Evolutionary conservation across 1,140 invertebrate genomes (phyloP).

Genomic region (Drosophila subobscura): DNA sequence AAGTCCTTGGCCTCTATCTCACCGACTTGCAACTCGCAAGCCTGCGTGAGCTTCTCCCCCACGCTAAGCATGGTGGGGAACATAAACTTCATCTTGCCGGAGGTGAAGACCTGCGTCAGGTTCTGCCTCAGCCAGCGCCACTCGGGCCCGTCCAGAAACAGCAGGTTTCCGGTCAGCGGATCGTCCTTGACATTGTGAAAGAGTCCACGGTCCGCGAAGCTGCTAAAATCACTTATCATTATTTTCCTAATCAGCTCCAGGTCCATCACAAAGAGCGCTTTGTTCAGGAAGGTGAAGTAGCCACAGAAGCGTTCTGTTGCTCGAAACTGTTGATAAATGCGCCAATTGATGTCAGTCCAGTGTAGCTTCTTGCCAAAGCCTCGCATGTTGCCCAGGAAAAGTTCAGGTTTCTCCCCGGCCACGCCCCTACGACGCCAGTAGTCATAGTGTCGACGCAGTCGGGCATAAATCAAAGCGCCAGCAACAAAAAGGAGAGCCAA

Average conservation of each 20-base stretch:
- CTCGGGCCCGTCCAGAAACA: constrained; percentile 84
- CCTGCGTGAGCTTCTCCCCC: constrained; percentile 53
- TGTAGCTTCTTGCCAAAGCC: constrained; percentile 55
- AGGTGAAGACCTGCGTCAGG: constrained; percentile 87
- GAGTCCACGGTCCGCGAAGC: constrained; percentile 85
- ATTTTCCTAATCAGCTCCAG: constrained; percentile 84
- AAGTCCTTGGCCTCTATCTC: constrained; percentile 83
- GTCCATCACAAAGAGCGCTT: constrained; percentile 66
- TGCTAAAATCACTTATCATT: constrained; percentile 85
- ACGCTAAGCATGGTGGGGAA: constrained; percentile 84
- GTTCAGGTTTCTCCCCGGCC: constrained; percentile 41
- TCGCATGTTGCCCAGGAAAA: constrained; percentile 60
- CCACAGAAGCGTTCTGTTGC: constrained; percentile 49
- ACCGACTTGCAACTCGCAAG: constrained; percentile 26
- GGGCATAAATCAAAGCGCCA: constrained; percentile 32
- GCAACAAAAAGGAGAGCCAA: constrained; percentile 21
- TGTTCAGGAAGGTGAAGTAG: constrained; percentile 60
- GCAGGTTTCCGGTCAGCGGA: constrained; percentile 84
- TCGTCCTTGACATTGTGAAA: constrained; percentile 84
- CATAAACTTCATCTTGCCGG: constrained; percentile 87
- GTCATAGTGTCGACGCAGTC: constrained; percentile 47
- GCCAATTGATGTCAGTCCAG: constrained; percentile 64
- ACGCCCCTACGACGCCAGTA: constrained; percentile 85
- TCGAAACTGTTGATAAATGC: constrained; percentile 57
- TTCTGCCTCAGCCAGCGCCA: constrained; percentile 87